These are phyloP conservation scores for Merluccius polli DNA, from an alignment of 2,797 vertebrate species.

Conservation along the genomic window DNA sequence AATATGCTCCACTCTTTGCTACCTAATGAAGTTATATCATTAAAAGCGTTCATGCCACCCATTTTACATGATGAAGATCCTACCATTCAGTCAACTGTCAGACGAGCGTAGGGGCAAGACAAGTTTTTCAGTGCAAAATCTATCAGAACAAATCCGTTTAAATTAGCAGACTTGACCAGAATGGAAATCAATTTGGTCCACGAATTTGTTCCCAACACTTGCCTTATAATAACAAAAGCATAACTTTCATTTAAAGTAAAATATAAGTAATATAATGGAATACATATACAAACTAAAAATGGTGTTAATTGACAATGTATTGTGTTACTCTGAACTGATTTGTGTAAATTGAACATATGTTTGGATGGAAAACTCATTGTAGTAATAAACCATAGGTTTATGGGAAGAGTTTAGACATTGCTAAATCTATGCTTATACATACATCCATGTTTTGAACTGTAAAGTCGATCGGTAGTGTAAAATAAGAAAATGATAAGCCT, in stretches of 20 bases:
- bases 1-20: not conserved
- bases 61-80: not conserved
- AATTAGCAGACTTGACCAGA: conserved; percentile 16
- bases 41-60: not conserved
- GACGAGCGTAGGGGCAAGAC: not conserved
- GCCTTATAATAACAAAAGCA: conserved; percentile 15
- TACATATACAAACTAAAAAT: not conserved
- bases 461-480: not conserved
- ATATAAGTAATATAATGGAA: conserved; percentile 12
- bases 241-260: conserved; percentile 20
- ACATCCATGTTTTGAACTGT: not conserved
- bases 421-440: not conserved
- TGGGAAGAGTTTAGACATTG: not conserved
- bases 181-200: conserved; percentile 31
- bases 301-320: not conserved
- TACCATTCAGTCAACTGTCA: not conserved
- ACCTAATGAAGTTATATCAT: not conserved
- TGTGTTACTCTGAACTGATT: conserved; percentile 1
- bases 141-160: conserved; percentile 22
- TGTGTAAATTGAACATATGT: conserved; percentile 10
- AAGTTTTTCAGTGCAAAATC: conserved; percentile 10
- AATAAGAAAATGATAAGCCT: not conserved
- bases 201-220: conserved; percentile 18
- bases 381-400: conserved; percentile 3
- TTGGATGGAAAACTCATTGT: not conserved